phyloP scores from a whole-genome alignment of 2,113 vertebrate genomes.

The Etheostoma cragini region DNA sequence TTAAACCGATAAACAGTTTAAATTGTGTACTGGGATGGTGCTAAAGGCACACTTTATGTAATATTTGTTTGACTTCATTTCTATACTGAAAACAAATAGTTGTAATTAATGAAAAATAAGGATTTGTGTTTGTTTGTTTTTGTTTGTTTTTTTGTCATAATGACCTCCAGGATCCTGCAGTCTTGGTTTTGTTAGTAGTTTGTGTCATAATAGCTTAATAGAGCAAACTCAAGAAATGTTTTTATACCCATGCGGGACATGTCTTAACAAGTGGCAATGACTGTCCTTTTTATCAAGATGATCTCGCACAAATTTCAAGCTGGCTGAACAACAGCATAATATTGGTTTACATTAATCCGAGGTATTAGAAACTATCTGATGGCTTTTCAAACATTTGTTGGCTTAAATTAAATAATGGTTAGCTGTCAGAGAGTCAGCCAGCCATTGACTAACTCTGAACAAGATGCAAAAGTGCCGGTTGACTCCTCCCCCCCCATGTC shows the following conservation, averaged over 20 bases:
- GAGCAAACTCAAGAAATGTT: background rate
- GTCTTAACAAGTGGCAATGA: conserved; percentile 2
- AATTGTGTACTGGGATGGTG: no score
- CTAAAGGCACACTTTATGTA: background rate
- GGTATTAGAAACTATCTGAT: conserved; percentile 4
- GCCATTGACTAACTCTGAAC: background rate
- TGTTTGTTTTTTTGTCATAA: background rate
- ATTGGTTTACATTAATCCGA: background rate
- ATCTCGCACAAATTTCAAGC: background rate
- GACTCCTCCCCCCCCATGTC: background rate
- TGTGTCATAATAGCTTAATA: background rate
- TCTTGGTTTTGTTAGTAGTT: conserved; percentile 20
- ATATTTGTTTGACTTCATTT: background rate
- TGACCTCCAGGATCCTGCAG: conserved; percentile 3
- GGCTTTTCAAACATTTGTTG: background rate
- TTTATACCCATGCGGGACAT: background rate
- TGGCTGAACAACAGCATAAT: background rate
- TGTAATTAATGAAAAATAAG: background rate
- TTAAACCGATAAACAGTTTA: no score
- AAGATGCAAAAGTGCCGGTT: background rate
- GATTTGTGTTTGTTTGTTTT: background rate
- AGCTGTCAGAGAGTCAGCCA: conserved; percentile 4
- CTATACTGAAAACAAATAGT: background rate
- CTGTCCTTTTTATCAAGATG: conserved; percentile 4
- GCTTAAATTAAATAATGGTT: background rate